A percentile compares a stretch with the other conserved stretches of the same genome.
Conservation (phyloP, 1,140 invertebrate species). For the Littorina saxatilis region DNA sequence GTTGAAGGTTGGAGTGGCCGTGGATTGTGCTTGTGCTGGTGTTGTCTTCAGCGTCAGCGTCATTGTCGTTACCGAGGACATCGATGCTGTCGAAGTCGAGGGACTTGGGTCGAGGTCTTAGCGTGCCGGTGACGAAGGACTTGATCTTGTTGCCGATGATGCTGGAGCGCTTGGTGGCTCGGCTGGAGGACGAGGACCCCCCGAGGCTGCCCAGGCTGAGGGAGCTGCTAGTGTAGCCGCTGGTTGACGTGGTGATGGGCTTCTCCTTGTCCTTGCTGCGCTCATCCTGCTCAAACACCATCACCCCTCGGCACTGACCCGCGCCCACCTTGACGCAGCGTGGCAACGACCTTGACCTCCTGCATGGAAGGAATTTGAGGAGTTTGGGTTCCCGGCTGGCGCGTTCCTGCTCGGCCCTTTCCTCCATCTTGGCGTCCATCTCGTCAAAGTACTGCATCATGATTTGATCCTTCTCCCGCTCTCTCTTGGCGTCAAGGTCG, state of each 20-base stretch:
- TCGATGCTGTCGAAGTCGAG: conserved; percentile 66
- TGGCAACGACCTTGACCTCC: conserved; percentile 66
- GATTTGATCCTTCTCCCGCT: conserved; percentile 55
- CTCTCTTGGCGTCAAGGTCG: conserved; percentile 57
- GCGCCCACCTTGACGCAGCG: conserved; percentile 56
- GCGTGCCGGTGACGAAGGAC: conserved; percentile 54
- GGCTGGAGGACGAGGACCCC: conserved; percentile 49
- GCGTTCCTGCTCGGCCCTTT: conserved; percentile 61
- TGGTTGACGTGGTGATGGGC: conserved; percentile 9
- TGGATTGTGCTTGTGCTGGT: not conserved
- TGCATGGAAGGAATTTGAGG: conserved; percentile 68
- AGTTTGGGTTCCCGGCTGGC: conserved; percentile 58
- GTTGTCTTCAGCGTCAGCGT: not conserved
- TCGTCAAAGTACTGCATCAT: conserved; percentile 68
- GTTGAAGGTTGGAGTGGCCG: conserved; percentile 32
- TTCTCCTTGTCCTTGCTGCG: conserved; percentile 15
- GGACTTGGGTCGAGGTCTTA: conserved; percentile 64
- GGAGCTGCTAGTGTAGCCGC: conserved; percentile 49
- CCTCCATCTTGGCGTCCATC: conserved; percentile 66
- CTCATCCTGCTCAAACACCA: conserved; percentile 25
- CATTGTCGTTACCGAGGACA: conserved; percentile 35
- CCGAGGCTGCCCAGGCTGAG: conserved; percentile 53
- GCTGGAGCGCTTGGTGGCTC: conserved; percentile 63
- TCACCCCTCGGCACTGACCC: conserved; percentile 3
- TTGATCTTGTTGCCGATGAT: conserved; percentile 68